phyloP scores from a whole-genome alignment of 2,113 vertebrate genomes.

The Callaeas wilsoni region DNA sequence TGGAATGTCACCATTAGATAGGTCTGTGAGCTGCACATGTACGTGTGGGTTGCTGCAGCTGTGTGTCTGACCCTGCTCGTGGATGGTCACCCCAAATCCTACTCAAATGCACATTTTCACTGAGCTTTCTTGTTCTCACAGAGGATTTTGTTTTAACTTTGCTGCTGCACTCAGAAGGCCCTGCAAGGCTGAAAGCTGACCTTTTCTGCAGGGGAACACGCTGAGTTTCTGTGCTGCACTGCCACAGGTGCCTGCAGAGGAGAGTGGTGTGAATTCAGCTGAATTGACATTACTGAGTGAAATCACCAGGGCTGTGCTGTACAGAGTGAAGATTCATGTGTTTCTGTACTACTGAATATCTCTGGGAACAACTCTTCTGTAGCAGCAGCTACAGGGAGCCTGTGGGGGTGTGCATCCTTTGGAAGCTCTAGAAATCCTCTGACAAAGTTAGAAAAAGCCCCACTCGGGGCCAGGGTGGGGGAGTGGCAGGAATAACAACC shows the following conservation, averaged over 20 bases:
- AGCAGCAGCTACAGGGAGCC: not conserved
- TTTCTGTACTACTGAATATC: rapidly evolving
- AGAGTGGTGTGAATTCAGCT: not conserved
- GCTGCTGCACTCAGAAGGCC: not conserved
- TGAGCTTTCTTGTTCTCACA: not conserved
- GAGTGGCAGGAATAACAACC: not conserved
- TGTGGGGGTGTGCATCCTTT: not conserved
- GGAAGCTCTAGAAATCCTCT: not conserved
- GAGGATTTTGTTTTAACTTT: not conserved
- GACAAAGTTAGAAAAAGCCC: not conserved
- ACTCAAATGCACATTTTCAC: rapidly evolving
- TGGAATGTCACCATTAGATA: not conserved
- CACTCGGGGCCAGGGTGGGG: not conserved
- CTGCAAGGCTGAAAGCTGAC: not conserved
- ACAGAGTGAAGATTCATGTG: not conserved
- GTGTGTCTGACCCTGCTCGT: not conserved
- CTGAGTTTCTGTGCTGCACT: not conserved
- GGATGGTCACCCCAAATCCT: not conserved
- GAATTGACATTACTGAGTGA: not conserved
- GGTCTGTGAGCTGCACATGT: not conserved
- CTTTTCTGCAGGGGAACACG: rapidly evolving
- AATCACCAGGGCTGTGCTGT: not conserved
- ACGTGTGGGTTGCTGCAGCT: rapidly evolving
- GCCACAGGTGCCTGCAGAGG: not conserved
- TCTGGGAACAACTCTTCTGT: not conserved